Conservation (phyloP, 2,888 invertebrate species). For the Thyatira batis region DNA sequence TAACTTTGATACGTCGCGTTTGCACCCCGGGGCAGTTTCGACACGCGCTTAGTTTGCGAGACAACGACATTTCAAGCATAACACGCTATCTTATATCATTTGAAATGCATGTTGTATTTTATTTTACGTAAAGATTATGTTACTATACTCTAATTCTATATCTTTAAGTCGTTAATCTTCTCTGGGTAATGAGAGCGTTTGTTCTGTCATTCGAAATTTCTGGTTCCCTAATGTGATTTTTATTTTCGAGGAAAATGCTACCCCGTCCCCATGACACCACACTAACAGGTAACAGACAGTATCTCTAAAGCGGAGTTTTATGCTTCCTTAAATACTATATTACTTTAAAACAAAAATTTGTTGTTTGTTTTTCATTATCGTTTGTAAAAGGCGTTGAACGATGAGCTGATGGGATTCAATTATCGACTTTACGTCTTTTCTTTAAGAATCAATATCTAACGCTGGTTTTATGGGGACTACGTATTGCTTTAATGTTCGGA, state of each 20-base stretch:
- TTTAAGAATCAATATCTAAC: slow-evolving; percentile 8
- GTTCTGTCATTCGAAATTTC: too few relatives aligned
- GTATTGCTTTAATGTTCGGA: slow-evolving; percentile 39
- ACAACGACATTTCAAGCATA: slow-evolving; percentile 26
- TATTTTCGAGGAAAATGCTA: not conserved
- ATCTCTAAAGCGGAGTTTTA: not conserved
- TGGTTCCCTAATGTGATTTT: not conserved
- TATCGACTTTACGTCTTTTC: slow-evolving; percentile 5
- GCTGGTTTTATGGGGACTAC: slow-evolving; percentile 10
- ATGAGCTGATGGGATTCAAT: slow-evolving; percentile 14
- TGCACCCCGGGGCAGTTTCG: slow-evolving; percentile 30
- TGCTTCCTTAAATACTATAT: not conserved
- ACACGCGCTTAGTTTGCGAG: slow-evolving; percentile 32
- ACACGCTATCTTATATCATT: not conserved
- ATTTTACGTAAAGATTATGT: too few relatives aligned
- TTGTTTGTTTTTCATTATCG: slow-evolving; percentile 21
- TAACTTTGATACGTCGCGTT: slow-evolving; percentile 32
- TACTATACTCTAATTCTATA: too few relatives aligned
- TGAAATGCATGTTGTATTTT: not conserved
- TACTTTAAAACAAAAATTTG: slow-evolving; percentile 18
- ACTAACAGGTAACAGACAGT: not conserved
- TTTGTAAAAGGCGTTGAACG: slow-evolving; percentile 7
- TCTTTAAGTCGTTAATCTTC: too few relatives aligned
- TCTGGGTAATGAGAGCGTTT: too few relatives aligned
- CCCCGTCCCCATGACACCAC: not conserved